Evolutionary conservation across 2,797 vertebrate genomes (phyloP).

Genomic region (Crossoptilon crossoptilon): DNA sequence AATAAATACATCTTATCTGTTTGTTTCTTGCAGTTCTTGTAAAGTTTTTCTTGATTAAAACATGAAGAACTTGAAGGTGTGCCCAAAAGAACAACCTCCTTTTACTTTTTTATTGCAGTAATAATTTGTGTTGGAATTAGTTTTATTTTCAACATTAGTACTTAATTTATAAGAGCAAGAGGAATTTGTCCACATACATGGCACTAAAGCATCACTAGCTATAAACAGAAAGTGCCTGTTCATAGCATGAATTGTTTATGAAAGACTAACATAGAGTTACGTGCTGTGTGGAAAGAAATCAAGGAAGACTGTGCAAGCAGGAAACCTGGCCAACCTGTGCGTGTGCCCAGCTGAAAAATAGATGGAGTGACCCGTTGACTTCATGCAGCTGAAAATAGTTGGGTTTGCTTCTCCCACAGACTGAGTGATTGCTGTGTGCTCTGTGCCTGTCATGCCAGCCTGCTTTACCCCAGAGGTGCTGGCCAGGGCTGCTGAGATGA

Average conservation of each 20-base stretch:
- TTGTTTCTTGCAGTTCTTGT: slow-evolving; percentile 32
- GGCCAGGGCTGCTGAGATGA: not conserved
- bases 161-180: not conserved
- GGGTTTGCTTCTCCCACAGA: not conserved
- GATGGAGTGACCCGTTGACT: not conserved
- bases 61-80: not conserved
- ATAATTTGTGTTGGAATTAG: slow-evolving; percentile 1
- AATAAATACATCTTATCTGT: slow-evolving; percentile 30
- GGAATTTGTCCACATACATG: not conserved
- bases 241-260: not conserved
- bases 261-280: not conserved
- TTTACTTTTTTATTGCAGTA: slow-evolving; percentile 37
- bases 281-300: not conserved
- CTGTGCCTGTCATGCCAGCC: not conserved
- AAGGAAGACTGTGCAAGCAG: not conserved
- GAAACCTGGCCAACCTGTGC: not conserved
- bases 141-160: slow-evolving; percentile 4
- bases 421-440: not conserved
- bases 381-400: not conserved
- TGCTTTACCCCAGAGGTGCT: not conserved
- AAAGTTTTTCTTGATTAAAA: slow-evolving; percentile 65
- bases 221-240: slow-evolving; percentile 19
- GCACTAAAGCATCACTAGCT: not conserved
- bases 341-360: not conserved
- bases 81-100: slow-evolving; percentile 16